Conservation (phyloP, 2,113 vertebrate species). For the Epinephelus cyanopodus region DNA sequence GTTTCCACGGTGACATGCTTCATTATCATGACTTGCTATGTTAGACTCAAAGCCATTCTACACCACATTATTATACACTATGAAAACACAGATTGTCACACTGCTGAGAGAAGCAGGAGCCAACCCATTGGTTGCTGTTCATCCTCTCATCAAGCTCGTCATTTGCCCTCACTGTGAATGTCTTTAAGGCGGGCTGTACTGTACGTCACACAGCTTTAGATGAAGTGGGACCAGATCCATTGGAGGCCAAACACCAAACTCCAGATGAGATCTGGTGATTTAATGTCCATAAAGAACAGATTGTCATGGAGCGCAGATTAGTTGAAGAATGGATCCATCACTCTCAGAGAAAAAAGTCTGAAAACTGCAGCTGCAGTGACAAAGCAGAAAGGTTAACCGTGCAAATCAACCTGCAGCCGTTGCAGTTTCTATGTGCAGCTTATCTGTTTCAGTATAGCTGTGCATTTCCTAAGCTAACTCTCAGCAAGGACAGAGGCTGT, state of each 20-base stretch:
- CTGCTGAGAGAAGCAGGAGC: too few species aligned
- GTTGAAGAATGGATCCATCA: background rate
- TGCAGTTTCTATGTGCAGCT: background rate
- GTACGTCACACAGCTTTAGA: conserved; percentile 21
- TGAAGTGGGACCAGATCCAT: conserved; percentile 47
- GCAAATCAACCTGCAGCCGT: background rate
- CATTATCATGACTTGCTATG: background rate
- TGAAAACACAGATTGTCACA: too few species aligned
- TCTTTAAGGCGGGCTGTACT: too few species aligned
- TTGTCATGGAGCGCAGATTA: conserved; percentile 10
- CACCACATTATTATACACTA: too few species aligned
- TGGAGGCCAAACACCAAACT: conserved; percentile 8
- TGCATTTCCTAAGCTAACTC: too few species aligned
- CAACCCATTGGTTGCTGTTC: too few species aligned
- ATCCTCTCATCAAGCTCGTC: too few species aligned
- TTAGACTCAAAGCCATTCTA: too few species aligned
- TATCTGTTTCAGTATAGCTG: too few species aligned
- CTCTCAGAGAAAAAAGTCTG: background rate
- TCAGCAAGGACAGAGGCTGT: too few species aligned
- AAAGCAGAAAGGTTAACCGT: background rate
- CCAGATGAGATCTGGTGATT: conserved; percentile 37
- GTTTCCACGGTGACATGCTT: background rate
- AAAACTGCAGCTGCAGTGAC: background rate
- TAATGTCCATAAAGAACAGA: background rate
- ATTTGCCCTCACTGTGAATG: too few species aligned